These are phyloP conservation scores for Drosophila helvetica DNA, from an alignment of 2,888 invertebrate species.

Conservation along the genomic window DNA sequence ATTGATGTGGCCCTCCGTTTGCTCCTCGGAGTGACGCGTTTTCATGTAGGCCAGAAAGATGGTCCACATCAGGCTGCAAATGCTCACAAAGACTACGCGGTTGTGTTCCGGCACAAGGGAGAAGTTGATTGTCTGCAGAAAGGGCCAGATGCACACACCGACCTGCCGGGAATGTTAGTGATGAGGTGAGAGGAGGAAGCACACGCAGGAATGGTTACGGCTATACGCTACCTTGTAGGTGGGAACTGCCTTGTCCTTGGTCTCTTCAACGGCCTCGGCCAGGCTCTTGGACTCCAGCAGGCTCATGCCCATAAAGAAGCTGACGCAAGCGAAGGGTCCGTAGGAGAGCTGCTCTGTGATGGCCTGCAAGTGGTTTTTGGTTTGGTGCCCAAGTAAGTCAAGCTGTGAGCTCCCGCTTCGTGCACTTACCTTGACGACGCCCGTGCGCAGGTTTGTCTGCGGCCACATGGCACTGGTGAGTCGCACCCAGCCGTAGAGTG, in stretches of 20 bases:
- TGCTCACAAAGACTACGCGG: slow-evolving; percentile 89
- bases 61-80: slow-evolving; percentile 90
- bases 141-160: slow-evolving; percentile 89
- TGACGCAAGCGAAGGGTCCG: slow-evolving; percentile 89
- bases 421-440: slow-evolving; percentile 87
- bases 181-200: slow-evolving; percentile 1
- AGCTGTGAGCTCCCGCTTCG: not conserved
- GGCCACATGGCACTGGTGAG: slow-evolving; percentile 91
- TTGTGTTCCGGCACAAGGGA: slow-evolving; percentile 89
- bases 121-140: slow-evolving; percentile 90
- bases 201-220: too few species aligned
- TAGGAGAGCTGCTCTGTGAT: slow-evolving; percentile 90
- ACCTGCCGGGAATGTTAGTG: slow-evolving; percentile 60
- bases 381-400: not conserved
- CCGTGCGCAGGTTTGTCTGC: slow-evolving; percentile 87
- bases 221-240: slow-evolving; percentile 85
- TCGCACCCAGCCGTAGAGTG: slow-evolving; percentile 91
- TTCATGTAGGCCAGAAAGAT: slow-evolving; percentile 91
- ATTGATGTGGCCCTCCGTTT: slow-evolving; percentile 52
- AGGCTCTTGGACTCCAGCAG: slow-evolving; percentile 88
- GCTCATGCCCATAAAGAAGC: slow-evolving; percentile 91
- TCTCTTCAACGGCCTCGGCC: slow-evolving; percentile 87
- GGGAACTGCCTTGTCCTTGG: slow-evolving; percentile 88
- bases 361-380: slow-evolving; percentile 83
- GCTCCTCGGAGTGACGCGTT: slow-evolving; percentile 80